Percentiles rank a stretch among this genome's conserved stretches.
Evolutionary conservation across 2,888 invertebrate genomes (phyloP).

Genomic region (Myopa testacea): DNA sequence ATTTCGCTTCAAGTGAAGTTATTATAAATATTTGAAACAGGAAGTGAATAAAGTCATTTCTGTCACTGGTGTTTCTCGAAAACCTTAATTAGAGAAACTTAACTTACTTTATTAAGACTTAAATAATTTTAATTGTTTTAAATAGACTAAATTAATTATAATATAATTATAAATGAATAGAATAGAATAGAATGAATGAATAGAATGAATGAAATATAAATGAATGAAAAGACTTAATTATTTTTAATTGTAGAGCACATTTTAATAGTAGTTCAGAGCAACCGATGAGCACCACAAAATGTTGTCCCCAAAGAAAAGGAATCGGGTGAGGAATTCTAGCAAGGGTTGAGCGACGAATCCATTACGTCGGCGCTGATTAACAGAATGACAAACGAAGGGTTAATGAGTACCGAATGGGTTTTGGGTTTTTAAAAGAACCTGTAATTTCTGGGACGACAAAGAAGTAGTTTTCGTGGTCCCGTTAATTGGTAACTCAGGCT

Average conservation of each 20-base stretch:
- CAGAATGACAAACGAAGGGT: conserved; percentile 62
- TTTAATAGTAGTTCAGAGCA: background rate
- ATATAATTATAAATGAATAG: too few species aligned
- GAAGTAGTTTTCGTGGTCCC: too few species aligned
- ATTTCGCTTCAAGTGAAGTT: conserved; percentile 10
- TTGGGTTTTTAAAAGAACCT: background rate
- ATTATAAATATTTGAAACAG: background rate
- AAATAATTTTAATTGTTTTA: too few species aligned
- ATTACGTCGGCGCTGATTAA: conserved; percentile 51
- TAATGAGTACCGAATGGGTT: conserved; percentile 54
- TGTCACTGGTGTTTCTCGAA: background rate
- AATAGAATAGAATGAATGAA: too few species aligned
- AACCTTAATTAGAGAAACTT: too few species aligned
- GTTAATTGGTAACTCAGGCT: too few species aligned
- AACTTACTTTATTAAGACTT: too few species aligned
- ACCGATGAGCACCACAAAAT: background rate
- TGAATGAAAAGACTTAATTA: conserved; percentile 30
- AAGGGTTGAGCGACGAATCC: background rate
- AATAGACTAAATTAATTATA: too few species aligned
- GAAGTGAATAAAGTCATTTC: background rate
- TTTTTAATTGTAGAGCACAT: conserved; percentile 15
- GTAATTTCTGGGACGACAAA: too few species aligned
- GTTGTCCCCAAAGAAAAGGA: background rate
- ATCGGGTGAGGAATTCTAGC: background rate
- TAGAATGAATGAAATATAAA: too few species aligned